phyloP scores from a whole-genome alignment of 2,113 vertebrate genomes.

The Neofelis nebulosa region DNA sequence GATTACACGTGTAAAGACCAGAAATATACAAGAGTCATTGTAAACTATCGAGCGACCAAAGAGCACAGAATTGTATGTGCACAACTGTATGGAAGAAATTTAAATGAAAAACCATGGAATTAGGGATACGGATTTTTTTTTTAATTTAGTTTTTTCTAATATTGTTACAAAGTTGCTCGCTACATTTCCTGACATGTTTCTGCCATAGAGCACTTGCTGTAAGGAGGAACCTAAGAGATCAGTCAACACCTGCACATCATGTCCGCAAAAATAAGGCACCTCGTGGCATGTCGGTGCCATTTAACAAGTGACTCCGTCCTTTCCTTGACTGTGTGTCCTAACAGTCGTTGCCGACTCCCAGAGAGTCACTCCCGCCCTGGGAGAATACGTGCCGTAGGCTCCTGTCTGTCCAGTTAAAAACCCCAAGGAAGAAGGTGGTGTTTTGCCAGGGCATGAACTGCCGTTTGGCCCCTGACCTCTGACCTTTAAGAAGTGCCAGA shows the following conservation, averaged over 20 bases:
- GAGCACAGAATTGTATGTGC: not conserved
- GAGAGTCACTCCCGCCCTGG: not conserved
- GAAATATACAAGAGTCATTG: not conserved
- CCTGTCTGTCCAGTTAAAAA: constrained; percentile 7
- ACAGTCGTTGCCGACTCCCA: not conserved
- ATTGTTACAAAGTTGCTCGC: not conserved
- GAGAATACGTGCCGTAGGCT: not conserved
- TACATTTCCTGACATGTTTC: not conserved
- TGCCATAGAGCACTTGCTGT: not conserved
- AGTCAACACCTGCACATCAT: not conserved
- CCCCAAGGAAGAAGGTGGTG: not conserved
- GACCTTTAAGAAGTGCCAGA: constrained; percentile 17
- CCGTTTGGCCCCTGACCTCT: constrained; percentile 23
- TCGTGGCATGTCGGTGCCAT: not conserved
- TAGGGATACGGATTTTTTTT: not conserved
- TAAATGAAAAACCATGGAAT: not conserved
- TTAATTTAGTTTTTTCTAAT: not conserved
- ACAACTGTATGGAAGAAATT: not conserved
- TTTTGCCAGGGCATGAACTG: constrained; percentile 25
- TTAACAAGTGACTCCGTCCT: not conserved
- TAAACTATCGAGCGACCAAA: not conserved
- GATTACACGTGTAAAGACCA: not conserved
- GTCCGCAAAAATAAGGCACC: not conserved
- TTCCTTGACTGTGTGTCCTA: not conserved
- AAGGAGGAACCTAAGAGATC: not conserved